Percentiles rank a stretch among this genome's conserved stretches.
phyloP scores from a whole-genome alignment of 2,113 vertebrate genomes.

The Mesembrinibis cayennensis region DNA sequence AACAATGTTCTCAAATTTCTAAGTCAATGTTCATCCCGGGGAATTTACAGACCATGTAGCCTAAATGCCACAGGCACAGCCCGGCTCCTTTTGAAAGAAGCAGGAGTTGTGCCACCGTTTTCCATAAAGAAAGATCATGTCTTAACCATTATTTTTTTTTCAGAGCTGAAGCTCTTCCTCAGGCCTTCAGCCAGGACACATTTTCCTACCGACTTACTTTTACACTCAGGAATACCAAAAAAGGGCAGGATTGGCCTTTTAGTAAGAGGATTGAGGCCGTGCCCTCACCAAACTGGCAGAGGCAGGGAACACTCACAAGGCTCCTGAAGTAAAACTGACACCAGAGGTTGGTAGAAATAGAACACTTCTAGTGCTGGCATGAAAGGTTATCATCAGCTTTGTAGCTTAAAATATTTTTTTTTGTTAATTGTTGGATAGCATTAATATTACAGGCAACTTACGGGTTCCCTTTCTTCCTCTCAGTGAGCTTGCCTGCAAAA shows the following conservation, averaged over 20 bases:
- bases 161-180: background rate
- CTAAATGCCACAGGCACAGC: background rate
- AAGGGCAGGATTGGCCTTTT: background rate
- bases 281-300: background rate
- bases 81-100: background rate
- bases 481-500: background rate
- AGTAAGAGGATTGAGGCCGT: background rate
- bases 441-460: background rate
- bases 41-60: accelerated
- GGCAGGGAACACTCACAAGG: background rate
- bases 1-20: background rate
- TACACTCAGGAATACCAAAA: background rate
- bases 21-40: background rate
- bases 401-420: background rate
- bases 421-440: background rate
- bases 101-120: background rate
- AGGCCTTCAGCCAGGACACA: background rate
- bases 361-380: background rate
- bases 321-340: background rate
- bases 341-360: background rate
- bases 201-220: background rate
- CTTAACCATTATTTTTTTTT: background rate
- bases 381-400: background rate
- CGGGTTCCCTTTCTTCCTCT: background rate
- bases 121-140: background rate